phyloP scores from a whole-genome alignment of 2,888 invertebrate species.

The Melanostoma scalare region DNA sequence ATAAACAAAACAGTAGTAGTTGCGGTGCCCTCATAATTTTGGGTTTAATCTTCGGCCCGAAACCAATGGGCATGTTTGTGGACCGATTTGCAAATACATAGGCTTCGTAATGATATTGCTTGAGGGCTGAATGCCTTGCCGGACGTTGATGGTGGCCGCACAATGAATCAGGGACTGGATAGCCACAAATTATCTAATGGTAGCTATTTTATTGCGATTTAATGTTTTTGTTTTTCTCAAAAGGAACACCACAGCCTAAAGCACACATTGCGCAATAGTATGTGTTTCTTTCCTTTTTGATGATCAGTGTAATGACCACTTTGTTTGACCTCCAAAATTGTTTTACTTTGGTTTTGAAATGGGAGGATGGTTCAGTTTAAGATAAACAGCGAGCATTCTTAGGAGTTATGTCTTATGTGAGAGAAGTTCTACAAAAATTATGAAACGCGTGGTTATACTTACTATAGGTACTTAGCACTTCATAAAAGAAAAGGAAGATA shows the following conservation, averaged over 20 bases:
- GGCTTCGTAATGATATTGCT: background rate
- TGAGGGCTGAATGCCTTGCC: background rate
- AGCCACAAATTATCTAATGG: constrained; percentile 18
- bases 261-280: constrained; percentile 1
- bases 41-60: background rate
- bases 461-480: too few species aligned
- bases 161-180: constrained; percentile 24
- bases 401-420: too few species aligned
- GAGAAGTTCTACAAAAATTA: too few species aligned
- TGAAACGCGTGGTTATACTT: too few species aligned
- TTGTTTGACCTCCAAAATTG: constrained; percentile 6
- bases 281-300: constrained; percentile 5
- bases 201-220: background rate
- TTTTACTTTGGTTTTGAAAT: background rate
- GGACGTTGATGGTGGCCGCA: constrained; percentile 11
- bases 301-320: constrained; percentile 16
- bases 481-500: too few species aligned
- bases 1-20: background rate
- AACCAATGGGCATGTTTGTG: background rate
- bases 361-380: background rate
- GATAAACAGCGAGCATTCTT: background rate
- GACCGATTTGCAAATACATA: constrained; percentile 2
- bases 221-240: background rate
- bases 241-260: background rate
- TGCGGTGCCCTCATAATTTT: background rate